Percentiles rank a stretch among this genome's conserved stretches.
phyloP scores from a whole-genome alignment of 2,113 vertebrate genomes.

The Tetrao urogallus region DNA sequence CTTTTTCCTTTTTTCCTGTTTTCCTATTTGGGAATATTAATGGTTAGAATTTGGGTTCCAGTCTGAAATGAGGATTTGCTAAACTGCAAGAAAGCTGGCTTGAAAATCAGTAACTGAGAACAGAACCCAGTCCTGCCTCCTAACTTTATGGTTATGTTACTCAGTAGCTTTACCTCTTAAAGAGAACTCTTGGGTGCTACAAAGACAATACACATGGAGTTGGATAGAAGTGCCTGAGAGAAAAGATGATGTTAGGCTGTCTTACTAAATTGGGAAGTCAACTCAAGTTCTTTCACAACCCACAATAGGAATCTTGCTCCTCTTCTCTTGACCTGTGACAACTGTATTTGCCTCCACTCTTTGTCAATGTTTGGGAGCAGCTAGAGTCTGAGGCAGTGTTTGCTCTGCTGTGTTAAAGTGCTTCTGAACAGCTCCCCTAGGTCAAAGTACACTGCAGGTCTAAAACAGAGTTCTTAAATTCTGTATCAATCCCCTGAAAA shows the following conservation, averaged over 20 bases:
- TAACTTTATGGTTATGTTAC: background rate
- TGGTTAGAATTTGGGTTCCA: background rate
- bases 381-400: background rate
- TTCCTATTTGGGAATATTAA: background rate
- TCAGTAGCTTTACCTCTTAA: background rate
- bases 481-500: background rate
- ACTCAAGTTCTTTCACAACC: background rate
- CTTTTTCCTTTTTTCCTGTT: background rate
- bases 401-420: background rate
- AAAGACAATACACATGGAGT: background rate
- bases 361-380: background rate
- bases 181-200: accelerated
- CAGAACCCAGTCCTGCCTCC: background rate
- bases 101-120: background rate
- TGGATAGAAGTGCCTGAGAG: background rate
- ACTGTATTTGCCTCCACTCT: background rate
- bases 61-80: background rate
- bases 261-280: background rate
- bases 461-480: background rate
- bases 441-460: background rate
- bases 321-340: background rate
- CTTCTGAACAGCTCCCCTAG: background rate
- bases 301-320: background rate
- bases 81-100: background rate
- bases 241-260: background rate